Evolutionary conservation across 2,888 invertebrate species (phyloP).

Genomic region (Synanthedon andrenaeformis): DNA sequence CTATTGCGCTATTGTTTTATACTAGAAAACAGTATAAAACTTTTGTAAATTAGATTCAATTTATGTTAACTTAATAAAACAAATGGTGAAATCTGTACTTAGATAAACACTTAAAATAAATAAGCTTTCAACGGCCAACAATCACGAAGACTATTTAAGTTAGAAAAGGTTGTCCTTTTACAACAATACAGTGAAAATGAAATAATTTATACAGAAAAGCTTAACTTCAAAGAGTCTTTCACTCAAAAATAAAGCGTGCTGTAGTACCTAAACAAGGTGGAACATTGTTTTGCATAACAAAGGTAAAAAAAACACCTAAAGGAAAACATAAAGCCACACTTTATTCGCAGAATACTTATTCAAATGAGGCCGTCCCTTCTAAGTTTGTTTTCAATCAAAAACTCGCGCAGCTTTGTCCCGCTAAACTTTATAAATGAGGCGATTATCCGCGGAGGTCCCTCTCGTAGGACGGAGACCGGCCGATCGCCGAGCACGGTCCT

Average conservation of each 20-base stretch:
- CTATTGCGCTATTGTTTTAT: too few species aligned
- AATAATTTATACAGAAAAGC: conserved; percentile 69
- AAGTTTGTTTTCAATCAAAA: conserved; percentile 72
- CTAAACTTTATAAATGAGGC: conserved; percentile 71
- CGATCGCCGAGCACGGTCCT: conserved; percentile 1
- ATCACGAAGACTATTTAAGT: conserved; percentile 51
- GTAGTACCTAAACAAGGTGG: conserved; percentile 71
- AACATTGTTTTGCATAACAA: conserved; percentile 71
- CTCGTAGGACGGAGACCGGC: conserved; percentile 45
- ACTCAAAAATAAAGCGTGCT: conserved; percentile 71
- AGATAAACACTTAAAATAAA: background rate
- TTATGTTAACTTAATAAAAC: too few species aligned
- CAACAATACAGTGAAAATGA: conserved; percentile 67
- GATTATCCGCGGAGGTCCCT: conserved; percentile 59
- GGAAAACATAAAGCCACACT: conserved; percentile 71
- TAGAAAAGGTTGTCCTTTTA: conserved; percentile 56
- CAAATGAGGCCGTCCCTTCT: conserved; percentile 71
- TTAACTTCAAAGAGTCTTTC: conserved; percentile 71
- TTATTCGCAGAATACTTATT: conserved; percentile 71
- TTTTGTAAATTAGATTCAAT: too few species aligned
- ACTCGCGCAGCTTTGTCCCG: conserved; percentile 67
- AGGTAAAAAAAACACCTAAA: conserved; percentile 69
- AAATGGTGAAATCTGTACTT: background rate
- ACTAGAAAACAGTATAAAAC: too few species aligned
- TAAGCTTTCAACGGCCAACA: conserved; percentile 29